A percentile compares a stretch with the other conserved stretches of the same genome.
phyloP scores from a whole-genome alignment of 2,113 vertebrate species.

The Pantherophis guttatus region DNA sequence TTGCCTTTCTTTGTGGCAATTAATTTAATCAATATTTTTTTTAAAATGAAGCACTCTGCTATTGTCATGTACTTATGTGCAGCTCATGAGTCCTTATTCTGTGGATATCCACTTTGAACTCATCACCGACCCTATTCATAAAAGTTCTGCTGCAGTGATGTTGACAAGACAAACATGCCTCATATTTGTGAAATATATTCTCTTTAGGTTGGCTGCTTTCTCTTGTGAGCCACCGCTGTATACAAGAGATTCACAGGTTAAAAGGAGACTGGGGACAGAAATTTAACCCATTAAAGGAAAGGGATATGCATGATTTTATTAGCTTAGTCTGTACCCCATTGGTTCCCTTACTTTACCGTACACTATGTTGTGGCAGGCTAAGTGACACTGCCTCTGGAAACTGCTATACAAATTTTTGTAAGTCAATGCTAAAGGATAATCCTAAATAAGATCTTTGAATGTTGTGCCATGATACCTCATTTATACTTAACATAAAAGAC shows the following conservation, averaged over 20 bases:
- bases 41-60: too few relatives aligned
- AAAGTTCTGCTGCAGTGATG: background rate
- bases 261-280: background rate
- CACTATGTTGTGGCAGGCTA: background rate
- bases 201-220: background rate
- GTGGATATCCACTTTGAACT: background rate
- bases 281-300: background rate
- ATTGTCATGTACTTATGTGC: background rate
- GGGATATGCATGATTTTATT: background rate
- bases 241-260: background rate
- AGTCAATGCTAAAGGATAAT: background rate
- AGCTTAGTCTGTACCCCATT: background rate
- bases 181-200: background rate
- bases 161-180: background rate
- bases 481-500: background rate
- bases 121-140: background rate
- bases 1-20: background rate
- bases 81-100: background rate
- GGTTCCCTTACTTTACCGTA: background rate
- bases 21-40: background rate
- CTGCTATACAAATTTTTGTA: background rate
- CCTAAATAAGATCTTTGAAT: background rate
- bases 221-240: background rate
- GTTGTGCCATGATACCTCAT: too few relatives aligned
- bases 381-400: background rate